These are phyloP conservation scores for Monomorium pharaonis DNA, from an alignment of 1,140 invertebrate species.

Conservation along the genomic window DNA sequence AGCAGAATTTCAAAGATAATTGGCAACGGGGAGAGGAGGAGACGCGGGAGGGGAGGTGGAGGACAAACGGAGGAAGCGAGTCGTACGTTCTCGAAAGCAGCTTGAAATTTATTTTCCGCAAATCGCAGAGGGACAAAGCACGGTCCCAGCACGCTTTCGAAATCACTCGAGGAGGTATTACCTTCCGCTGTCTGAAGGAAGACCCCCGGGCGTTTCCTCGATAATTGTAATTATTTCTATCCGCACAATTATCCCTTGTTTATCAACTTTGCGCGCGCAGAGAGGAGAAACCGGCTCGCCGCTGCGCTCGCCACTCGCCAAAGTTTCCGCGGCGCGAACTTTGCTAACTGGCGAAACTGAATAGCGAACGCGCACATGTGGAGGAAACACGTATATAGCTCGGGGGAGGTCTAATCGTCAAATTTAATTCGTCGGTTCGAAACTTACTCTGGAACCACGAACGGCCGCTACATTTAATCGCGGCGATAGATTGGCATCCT, in stretches of 20 bases:
- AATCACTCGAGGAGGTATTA: not conserved
- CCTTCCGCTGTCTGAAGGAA: too few species aligned
- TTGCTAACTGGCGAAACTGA: slow-evolving; percentile 38
- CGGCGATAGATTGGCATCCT: not conserved
- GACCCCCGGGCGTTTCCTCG: too few species aligned
- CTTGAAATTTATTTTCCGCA: not conserved
- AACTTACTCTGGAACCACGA: too few species aligned
- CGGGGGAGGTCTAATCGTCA: slow-evolving; percentile 20
- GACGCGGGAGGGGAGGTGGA: too few species aligned
- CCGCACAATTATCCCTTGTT: not conserved
- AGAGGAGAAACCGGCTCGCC: not conserved
- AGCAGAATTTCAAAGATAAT: slow-evolving; percentile 2
- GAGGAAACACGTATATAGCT: slow-evolving; percentile 1
- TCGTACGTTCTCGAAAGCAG: not conserved
- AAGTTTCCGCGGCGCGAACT: slow-evolving; percentile 41
- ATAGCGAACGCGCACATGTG: not conserved
- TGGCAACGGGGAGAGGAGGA: not conserved
- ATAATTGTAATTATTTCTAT: not conserved
- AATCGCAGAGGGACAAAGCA: not conserved
- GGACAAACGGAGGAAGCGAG: not conserved
- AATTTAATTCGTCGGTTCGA: not conserved
- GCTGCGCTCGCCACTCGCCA: not conserved
- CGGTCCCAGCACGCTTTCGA: not conserved
- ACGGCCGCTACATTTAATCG: not conserved
- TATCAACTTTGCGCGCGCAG: slow-evolving; percentile 30